Evolutionary conservation across 2,113 vertebrate genomes (phyloP).

Genomic region (Conger conger): DNA sequence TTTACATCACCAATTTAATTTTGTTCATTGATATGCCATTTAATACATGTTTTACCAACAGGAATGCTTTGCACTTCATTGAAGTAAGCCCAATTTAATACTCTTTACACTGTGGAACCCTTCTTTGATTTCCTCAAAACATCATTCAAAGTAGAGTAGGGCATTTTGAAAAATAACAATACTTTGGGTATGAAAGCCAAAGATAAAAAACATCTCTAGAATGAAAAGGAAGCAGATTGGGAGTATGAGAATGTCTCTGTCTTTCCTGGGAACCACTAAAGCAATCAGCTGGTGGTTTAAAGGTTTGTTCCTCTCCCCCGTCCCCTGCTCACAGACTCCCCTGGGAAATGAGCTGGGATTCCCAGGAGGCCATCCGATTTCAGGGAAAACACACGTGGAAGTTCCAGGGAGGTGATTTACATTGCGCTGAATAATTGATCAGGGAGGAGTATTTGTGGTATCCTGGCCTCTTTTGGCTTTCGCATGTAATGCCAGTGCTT

Average conservation of each 20-base stretch:
- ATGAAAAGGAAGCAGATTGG: neutral
- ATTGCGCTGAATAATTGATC: conserved; percentile 27
- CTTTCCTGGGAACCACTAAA: neutral
- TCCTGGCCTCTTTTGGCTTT: neutral
- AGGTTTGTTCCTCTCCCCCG: neutral
- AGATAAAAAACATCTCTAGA: neutral
- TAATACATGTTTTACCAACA: no score
- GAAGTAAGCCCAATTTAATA: no score
- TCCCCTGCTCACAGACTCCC: neutral
- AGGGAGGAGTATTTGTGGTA: neutral
- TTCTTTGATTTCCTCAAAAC: no score
- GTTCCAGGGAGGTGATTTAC: conserved; percentile 12
- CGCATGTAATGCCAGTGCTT: neutral
- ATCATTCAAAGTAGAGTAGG: neutral
- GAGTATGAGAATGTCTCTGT: neutral
- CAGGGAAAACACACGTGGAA: conserved; percentile 14
- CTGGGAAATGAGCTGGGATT: neutral
- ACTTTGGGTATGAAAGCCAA: neutral
- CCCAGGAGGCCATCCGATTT: conserved; percentile 13
- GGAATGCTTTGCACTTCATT: no score
- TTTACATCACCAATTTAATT: no score
- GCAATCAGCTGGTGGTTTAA: neutral
- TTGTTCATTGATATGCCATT: no score
- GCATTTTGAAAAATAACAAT: neutral
- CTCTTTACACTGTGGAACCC: no score